phyloP scores from a whole-genome alignment of 2,888 invertebrate genomes.

The Plutella xylostella region DNA sequence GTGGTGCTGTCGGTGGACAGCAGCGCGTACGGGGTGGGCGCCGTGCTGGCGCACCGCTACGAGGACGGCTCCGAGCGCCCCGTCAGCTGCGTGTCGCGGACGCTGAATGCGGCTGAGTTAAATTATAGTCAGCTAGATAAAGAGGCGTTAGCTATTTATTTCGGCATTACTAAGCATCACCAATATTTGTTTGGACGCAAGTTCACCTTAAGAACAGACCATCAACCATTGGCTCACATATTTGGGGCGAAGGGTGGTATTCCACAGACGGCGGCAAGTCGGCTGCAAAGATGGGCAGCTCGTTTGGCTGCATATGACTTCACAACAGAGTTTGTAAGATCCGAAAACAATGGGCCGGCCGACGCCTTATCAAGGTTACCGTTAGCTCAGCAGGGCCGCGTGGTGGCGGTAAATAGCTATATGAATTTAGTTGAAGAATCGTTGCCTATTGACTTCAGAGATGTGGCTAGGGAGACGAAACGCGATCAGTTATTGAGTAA shows the following conservation, averaged over 20 bases:
- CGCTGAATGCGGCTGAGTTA: neutral
- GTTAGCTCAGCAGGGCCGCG: neutral
- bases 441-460: conserved; percentile 5
- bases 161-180: conserved; percentile 15
- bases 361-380: conserved; percentile 2
- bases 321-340: neutral
- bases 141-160: conserved; percentile 20
- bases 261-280: conserved; percentile 1
- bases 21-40: conserved; percentile 17
- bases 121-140: conserved; percentile 2
- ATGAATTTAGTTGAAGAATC: neutral
- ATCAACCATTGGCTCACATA: conserved; percentile 20
- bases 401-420: neutral
- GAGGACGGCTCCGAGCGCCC: neutral
- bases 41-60: conserved; percentile 16
- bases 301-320: neutral
- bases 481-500: conserved; percentile 16
- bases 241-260: conserved; percentile 14
- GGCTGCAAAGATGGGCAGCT: neutral
- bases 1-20: conserved; percentile 1
- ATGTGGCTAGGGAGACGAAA: conserved; percentile 9
- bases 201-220: conserved; percentile 19
- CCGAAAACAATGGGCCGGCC: neutral
- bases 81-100: neutral
- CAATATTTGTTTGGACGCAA: conserved; percentile 6